A percentile compares a stretch with the other conserved stretches of the same genome.
Conservation (phyloP, 2,888 invertebrate species). For the Bellardia pandia region DNA sequence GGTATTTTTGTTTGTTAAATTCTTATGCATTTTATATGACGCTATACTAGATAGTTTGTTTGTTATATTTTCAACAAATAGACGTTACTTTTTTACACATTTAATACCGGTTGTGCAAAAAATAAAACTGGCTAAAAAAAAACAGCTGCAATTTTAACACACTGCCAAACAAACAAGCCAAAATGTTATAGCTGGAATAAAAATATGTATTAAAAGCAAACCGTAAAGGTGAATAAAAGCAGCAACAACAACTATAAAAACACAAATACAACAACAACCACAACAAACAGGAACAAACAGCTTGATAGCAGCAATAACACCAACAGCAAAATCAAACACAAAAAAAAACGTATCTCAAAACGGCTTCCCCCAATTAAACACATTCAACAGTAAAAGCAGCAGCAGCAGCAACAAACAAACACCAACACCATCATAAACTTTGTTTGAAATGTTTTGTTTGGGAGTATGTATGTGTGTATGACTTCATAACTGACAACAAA, state of each 20-base stretch:
- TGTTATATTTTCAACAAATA: background rate
- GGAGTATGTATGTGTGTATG: constrained; percentile 1
- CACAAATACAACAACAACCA: constrained; percentile 6
- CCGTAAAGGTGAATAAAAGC: constrained; percentile 60
- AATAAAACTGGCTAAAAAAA: constrained; percentile 29
- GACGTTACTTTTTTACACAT: constrained; percentile 28
- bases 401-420: constrained; percentile 25
- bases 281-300: background rate
- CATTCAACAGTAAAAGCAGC: constrained; percentile 25
- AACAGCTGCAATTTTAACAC: constrained; percentile 69
- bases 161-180: background rate
- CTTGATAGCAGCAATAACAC: constrained; percentile 23
- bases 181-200: background rate
- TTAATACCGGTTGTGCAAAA: constrained; percentile 58
- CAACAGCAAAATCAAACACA: constrained; percentile 2
- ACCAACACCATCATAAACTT: background rate
- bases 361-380: constrained; percentile 72
- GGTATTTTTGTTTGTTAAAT: no score
- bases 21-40: no score
- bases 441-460: background rate
- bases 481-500: constrained; percentile 56
- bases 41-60: no score
- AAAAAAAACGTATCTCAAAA: constrained; percentile 53
- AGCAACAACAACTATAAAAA: constrained; percentile 24
- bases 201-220: constrained; percentile 50